A percentile compares a stretch with the other conserved stretches of the same genome.
Conservation (phyloP, 2,113 vertebrate genomes). For the Camelus dromedarius region DNA sequence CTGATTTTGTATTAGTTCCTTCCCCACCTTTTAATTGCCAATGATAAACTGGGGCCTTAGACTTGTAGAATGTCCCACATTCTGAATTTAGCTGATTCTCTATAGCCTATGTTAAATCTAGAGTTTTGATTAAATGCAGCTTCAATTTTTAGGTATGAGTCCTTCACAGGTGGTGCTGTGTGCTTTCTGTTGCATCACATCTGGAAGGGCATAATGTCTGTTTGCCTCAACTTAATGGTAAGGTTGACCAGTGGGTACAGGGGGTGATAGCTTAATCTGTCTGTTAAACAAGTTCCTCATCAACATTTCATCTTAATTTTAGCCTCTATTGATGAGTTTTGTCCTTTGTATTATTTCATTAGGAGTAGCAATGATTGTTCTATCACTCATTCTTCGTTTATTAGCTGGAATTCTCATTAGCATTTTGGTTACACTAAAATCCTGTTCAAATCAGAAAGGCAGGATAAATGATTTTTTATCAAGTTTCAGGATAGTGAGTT, state of each 20-base stretch:
- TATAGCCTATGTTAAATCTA: neutral
- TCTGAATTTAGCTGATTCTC: conserved; percentile 23
- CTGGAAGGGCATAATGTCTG: neutral
- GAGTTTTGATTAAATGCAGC: neutral
- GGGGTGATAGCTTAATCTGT: neutral
- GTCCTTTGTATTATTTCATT: neutral
- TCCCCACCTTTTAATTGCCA: neutral
- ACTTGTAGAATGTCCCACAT: neutral
- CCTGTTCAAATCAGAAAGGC: neutral
- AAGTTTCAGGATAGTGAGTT: neutral
- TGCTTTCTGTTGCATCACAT: neutral
- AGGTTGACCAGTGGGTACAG: neutral
- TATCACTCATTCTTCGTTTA: neutral
- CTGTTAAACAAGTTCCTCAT: neutral
- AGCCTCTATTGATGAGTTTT: neutral
- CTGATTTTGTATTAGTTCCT: neutral
- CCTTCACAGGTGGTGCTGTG: neutral
- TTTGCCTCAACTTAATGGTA: neutral
- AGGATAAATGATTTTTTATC: neutral
- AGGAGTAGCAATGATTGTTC: neutral
- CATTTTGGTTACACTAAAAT: neutral
- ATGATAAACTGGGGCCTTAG: neutral
- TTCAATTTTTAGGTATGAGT: conserved; percentile 29
- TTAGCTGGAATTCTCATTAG: neutral
- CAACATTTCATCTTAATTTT: neutral